A percentile compares a stretch with the other conserved stretches of the same genome.
phyloP scores from a whole-genome alignment of 2,797 vertebrate species.

The Gymnoscopelus braueri region DNA sequence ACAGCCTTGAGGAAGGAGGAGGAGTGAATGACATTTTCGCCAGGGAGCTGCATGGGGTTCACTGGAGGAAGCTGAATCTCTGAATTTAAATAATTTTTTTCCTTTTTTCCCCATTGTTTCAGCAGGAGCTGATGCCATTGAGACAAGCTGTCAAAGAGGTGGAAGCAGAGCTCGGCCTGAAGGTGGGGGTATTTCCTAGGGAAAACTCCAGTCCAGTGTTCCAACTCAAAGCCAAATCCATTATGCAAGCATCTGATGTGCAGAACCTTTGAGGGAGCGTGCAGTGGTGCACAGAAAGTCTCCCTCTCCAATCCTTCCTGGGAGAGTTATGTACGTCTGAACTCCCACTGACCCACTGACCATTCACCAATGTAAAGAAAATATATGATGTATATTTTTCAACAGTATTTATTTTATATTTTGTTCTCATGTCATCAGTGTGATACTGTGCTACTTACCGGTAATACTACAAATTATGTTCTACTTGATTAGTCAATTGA shows the following conservation, averaged over 20 bases:
- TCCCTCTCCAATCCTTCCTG: slow-evolving; percentile 7
- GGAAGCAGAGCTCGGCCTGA: slow-evolving; percentile 64
- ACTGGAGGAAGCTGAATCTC: slow-evolving; percentile 8
- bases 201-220: slow-evolving; percentile 39
- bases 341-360: slow-evolving; percentile 35
- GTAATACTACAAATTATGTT: too few relatives aligned
- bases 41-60: background rate
- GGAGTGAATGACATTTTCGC: slow-evolving; percentile 14
- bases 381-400: slow-evolving; percentile 37
- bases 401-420: slow-evolving; percentile 56
- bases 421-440: slow-evolving; percentile 33
- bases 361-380: slow-evolving; percentile 33
- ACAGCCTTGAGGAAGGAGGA: slow-evolving; percentile 31
- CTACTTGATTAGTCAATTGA: too few relatives aligned
- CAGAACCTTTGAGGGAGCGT: slow-evolving; percentile 27
- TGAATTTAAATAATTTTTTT: slow-evolving; percentile 36
- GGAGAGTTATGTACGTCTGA: slow-evolving; percentile 4
- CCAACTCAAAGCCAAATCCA: slow-evolving; percentile 19
- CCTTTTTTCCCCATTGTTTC: slow-evolving; percentile 28
- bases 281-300: slow-evolving; percentile 11
- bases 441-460: too few relatives aligned
- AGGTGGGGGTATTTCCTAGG: slow-evolving; percentile 67
- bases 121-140: slow-evolving; percentile 65
- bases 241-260: slow-evolving; percentile 35
- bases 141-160: slow-evolving; percentile 59